Evolutionary conservation across 2,888 invertebrate species (phyloP).

Genomic region (Sepioteuthis lessoniana): DNA sequence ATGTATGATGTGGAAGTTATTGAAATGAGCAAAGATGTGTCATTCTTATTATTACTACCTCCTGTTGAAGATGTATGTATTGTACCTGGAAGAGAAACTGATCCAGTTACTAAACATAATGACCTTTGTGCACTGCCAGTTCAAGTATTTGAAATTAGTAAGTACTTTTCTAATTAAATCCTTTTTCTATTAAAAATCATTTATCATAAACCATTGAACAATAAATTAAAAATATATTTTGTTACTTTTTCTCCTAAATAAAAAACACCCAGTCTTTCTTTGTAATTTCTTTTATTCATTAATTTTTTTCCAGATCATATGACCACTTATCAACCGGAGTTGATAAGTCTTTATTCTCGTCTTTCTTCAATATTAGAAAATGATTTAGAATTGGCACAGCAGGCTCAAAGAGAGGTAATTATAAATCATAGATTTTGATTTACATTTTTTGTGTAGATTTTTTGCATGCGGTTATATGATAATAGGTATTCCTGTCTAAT

Average conservation of each 20-base stretch:
- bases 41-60: conserved; percentile 92
- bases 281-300: not conserved
- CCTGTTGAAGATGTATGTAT: conserved; percentile 94
- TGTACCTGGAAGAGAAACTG: conserved; percentile 82
- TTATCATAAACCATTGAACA: not conserved
- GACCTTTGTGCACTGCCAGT: conserved; percentile 91
- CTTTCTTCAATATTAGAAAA: conserved; percentile 94
- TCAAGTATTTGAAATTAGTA: conserved; percentile 82
- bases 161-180: conserved; percentile 59
- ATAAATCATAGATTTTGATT: not conserved
- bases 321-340: conserved; percentile 91
- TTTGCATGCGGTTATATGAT: too few relatives aligned
- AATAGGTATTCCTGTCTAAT: too few relatives aligned
- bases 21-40: conserved; percentile 91
- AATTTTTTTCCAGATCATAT: conserved; percentile 84
- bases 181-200: too few relatives aligned
- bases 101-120: conserved; percentile 87
- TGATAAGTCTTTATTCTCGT: conserved; percentile 92
- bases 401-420: conserved; percentile 87
- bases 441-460: too few relatives aligned
- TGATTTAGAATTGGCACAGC: conserved; percentile 92
- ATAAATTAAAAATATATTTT: not conserved
- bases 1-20: conserved; percentile 95
- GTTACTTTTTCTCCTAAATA: not conserved
- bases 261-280: not conserved